A percentile compares a stretch with the other conserved stretches of the same genome.
phyloP scores from a whole-genome alignment of 2,888 invertebrate genomes.

The Glaucopsyche alexis region DNA sequence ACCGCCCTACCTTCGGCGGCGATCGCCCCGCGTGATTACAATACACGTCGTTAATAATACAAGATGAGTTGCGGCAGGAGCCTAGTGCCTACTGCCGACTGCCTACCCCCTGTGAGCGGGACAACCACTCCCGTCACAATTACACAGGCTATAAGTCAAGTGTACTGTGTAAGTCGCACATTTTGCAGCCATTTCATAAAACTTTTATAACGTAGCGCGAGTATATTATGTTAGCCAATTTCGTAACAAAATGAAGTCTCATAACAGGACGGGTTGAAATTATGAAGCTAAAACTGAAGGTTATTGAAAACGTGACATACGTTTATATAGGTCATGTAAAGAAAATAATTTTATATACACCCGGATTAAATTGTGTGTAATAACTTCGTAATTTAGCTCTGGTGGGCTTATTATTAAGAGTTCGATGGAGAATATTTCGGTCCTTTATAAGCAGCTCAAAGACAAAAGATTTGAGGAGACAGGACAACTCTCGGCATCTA shows the following conservation, averaged over 20 bases:
- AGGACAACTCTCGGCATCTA: neutral
- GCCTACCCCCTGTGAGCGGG: neutral
- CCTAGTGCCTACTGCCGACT: neutral
- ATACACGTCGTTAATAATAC: constrained; percentile 80
- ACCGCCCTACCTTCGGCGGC: constrained; percentile 80
- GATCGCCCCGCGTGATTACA: constrained; percentile 80
- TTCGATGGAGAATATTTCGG: neutral
- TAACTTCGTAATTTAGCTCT: neutral
- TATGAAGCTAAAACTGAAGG: constrained; percentile 79
- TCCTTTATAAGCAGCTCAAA: neutral
- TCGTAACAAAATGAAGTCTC: constrained; percentile 75
- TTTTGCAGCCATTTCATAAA: constrained; percentile 36
- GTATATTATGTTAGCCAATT: constrained; percentile 59
- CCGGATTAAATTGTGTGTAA: constrained; percentile 25
- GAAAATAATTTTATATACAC: constrained; percentile 59
- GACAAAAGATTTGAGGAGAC: neutral
- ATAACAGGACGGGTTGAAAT: constrained; percentile 76
- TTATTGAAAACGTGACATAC: constrained; percentile 80
- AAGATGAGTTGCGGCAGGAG: constrained; percentile 54
- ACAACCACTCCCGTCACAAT: constrained; percentile 32
- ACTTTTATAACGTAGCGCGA: constrained; percentile 43
- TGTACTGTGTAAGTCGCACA: constrained; percentile 29
- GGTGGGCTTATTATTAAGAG: neutral
- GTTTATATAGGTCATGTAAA: constrained; percentile 71
- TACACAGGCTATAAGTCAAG: constrained; percentile 29